phyloP scores from a whole-genome alignment of 2,888 invertebrate species.

The Chrysina gloriosa region DNA sequence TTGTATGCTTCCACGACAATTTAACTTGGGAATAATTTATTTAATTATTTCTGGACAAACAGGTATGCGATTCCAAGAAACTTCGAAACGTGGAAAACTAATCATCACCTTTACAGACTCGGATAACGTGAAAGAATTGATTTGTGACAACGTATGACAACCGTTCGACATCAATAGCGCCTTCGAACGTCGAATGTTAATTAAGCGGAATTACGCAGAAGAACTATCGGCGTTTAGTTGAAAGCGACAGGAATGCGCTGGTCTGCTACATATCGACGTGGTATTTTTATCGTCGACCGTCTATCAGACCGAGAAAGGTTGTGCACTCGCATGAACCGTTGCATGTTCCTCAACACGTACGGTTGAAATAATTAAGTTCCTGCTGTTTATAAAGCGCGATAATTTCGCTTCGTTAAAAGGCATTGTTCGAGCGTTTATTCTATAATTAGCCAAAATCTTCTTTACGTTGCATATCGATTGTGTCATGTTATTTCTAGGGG shows the following conservation, averaged over 20 bases:
- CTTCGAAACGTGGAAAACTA: too few species aligned
- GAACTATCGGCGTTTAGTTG: conserved; percentile 13
- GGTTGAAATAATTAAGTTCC: conserved; percentile 9
- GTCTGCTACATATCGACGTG: background rate
- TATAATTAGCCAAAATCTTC: background rate
- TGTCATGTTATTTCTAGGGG: background rate
- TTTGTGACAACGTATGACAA: conserved; percentile 3
- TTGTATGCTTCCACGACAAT: too few species aligned
- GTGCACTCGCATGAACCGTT: conserved; percentile 12
- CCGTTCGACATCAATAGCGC: conserved; percentile 6
- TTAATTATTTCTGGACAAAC: too few species aligned
- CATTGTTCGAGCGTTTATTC: background rate
- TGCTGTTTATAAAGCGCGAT: conserved; percentile 4
- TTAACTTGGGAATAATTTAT: too few species aligned
- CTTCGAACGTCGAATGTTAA: conserved; percentile 7
- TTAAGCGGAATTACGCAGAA: conserved; percentile 20
- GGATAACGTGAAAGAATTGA: conserved; percentile 26
- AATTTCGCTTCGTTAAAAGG: background rate
- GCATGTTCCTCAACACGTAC: conserved; percentile 15
- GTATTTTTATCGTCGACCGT: conserved; percentile 16
- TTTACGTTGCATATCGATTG: background rate
- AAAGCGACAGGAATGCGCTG: conserved; percentile 6
- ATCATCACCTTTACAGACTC: background rate
- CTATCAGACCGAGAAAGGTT: conserved; percentile 16
- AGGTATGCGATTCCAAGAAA: too few species aligned